A percentile compares a stretch with the other conserved stretches of the same genome.
phyloP scores from a whole-genome alignment of 1,140 invertebrate genomes.

The Heliothis virescens region DNA sequence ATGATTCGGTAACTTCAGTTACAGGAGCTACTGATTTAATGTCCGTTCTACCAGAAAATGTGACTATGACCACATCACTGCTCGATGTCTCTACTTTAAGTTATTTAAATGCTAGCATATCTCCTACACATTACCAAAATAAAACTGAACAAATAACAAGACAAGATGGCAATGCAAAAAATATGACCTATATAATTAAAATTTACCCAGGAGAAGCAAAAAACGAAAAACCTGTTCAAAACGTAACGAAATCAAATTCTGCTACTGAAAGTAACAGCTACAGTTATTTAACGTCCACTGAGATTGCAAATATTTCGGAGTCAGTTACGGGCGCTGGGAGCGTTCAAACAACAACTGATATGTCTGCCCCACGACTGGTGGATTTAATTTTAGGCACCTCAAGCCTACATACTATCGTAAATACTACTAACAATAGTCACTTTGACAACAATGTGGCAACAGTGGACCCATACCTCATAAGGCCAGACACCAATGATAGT shows the following conservation, averaged over 20 bases:
- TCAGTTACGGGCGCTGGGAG: not conserved
- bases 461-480: too few species aligned
- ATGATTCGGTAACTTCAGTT: not conserved
- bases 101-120: not conserved
- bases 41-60: not conserved
- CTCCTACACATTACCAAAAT: not conserved
- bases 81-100: not conserved
- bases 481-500: too few species aligned
- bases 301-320: not conserved
- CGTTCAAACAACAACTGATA: not conserved
- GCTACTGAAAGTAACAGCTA: not conserved
- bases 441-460: not conserved
- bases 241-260: not conserved
- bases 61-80: not conserved
- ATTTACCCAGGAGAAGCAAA: not conserved
- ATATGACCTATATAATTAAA: not conserved
- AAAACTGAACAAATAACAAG: not conserved
- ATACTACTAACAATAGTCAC: not conserved
- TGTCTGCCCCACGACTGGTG: not conserved
- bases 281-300: not conserved
- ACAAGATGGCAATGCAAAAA: not conserved
- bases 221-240: not conserved
- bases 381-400: not conserved
- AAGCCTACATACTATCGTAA: not conserved
- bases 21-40: slow-evolving; percentile 19